Evolutionary conservation across 1,140 invertebrate genomes (phyloP).

Genomic region (Scylla paramamosain): DNA sequence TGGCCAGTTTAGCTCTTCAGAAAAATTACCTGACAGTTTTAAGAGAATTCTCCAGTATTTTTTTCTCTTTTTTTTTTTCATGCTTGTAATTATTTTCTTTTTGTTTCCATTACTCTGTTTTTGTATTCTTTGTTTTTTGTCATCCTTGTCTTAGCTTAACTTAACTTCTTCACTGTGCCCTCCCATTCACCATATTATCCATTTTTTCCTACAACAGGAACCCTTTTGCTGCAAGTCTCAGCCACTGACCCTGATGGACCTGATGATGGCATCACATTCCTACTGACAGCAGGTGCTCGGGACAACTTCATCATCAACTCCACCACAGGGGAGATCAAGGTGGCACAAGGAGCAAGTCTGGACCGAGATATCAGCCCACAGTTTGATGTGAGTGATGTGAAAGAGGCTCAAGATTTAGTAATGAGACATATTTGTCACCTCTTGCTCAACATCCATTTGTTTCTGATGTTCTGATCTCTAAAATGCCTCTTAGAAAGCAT

Average conservation of each 20-base stretch:
- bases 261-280: slow-evolving; percentile 79
- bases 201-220: slow-evolving; percentile 60
- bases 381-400: slow-evolving; percentile 83
- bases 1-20: no score
- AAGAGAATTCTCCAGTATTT: no score
- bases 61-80: no score
- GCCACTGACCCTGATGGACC: slow-evolving; percentile 80
- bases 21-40: no score
- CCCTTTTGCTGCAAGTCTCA: slow-evolving; percentile 77
- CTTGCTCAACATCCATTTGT: no score
- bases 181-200: background rate
- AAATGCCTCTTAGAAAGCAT: no score
- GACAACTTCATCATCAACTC: slow-evolving; percentile 81
- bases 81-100: no score
- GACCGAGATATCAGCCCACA: slow-evolving; percentile 88
- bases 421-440: no score
- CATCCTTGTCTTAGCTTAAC: no score
- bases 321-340: slow-evolving; percentile 80
- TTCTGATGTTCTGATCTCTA: no score
- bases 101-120: background rate
- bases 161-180: background rate
- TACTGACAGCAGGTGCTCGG: slow-evolving; percentile 79
- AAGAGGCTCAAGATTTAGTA: no score
- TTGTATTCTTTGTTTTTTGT: no score
- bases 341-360: slow-evolving; percentile 85